phyloP scores from a whole-genome alignment of 2,888 invertebrate genomes.

The Cephus runcator region DNA sequence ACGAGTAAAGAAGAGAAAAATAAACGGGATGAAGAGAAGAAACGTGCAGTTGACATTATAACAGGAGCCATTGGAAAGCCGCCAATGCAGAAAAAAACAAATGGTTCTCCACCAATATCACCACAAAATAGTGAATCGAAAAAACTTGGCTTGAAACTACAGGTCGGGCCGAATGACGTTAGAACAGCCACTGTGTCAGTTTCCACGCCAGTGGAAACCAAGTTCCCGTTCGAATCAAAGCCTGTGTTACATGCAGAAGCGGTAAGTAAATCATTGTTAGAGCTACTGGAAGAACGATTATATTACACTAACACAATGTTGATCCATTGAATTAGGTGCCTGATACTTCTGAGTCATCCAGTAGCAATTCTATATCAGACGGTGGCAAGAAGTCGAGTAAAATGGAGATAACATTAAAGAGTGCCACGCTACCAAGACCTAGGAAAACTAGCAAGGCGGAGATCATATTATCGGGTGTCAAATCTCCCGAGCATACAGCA shows the following conservation, averaged over 20 bases:
- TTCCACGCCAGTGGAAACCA: constrained; percentile 61
- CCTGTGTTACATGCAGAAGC: constrained; percentile 38
- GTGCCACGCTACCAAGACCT: constrained; percentile 73
- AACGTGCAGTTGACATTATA: constrained; percentile 57
- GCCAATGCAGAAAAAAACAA: constrained; percentile 46
- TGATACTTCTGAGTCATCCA: constrained; percentile 10
- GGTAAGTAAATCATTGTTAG: constrained; percentile 31
- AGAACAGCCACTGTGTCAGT: constrained; percentile 61
- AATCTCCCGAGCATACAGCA: constrained; percentile 42
- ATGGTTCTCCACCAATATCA: constrained; percentile 59
- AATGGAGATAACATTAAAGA: constrained; percentile 75
- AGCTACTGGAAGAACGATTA: neutral
- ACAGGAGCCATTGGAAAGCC: constrained; percentile 57
- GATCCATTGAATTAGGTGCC: constrained; percentile 7
- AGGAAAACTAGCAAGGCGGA: constrained; percentile 75
- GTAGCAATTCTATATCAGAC: constrained; percentile 30
- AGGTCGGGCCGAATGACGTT: constrained; percentile 59
- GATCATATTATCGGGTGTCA: constrained; percentile 70
- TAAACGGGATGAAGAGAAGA: constrained; percentile 54
- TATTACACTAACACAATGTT: neutral
- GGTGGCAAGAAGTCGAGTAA: constrained; percentile 69
- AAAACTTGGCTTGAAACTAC: constrained; percentile 57
- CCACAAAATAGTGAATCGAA: constrained; percentile 54
- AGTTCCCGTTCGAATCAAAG: constrained; percentile 51
- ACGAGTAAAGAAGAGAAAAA: constrained; percentile 35